Percentiles rank a stretch among this genome's conserved stretches.
These are phyloP conservation scores for Calephelis virginiensis DNA, from an alignment of 1,140 invertebrate species.

Conservation along the genomic window DNA sequence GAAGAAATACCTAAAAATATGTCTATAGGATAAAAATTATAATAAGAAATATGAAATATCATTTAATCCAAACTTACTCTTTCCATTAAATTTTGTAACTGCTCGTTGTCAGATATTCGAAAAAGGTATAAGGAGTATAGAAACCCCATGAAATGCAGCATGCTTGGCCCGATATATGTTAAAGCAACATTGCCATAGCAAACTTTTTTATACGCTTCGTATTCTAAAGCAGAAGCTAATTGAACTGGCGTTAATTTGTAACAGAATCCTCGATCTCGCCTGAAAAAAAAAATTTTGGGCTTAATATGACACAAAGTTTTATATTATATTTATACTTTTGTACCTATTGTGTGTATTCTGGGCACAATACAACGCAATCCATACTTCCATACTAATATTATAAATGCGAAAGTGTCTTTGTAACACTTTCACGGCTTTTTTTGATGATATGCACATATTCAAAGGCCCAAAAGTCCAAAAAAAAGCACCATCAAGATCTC, in stretches of 20 bases:
- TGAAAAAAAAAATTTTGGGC: conserved; percentile 53
- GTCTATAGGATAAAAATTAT: neutral
- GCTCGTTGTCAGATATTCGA: conserved; percentile 90
- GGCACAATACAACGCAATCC: no score
- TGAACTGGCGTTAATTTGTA: conserved; percentile 78
- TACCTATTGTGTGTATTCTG: no score
- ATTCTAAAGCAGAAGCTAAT: conserved; percentile 55
- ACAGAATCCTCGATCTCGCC: conserved; percentile 86
- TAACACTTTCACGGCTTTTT: no score
- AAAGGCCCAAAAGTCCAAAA: no score
- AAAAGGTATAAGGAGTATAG: conserved; percentile 88
- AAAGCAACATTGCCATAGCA: conserved; percentile 86
- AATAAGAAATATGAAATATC: neutral
- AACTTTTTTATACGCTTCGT: conserved; percentile 77
- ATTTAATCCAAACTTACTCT: conserved; percentile 78
- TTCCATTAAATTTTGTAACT: conserved; percentile 94
- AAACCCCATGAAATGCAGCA: conserved; percentile 87
- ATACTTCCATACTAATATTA: no score
- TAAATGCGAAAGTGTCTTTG: no score
- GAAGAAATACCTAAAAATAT: conserved; percentile 79
- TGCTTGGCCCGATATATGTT: conserved; percentile 88
- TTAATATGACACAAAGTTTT: neutral
- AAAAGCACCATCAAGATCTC: no score
- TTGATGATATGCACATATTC: no score
- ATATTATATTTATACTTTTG: no score